Percentiles rank a stretch among this genome's conserved stretches.
These are phyloP conservation scores for Tetragonula clypearis DNA, from an alignment of 1,140 invertebrate species.

Conservation along the genomic window DNA sequence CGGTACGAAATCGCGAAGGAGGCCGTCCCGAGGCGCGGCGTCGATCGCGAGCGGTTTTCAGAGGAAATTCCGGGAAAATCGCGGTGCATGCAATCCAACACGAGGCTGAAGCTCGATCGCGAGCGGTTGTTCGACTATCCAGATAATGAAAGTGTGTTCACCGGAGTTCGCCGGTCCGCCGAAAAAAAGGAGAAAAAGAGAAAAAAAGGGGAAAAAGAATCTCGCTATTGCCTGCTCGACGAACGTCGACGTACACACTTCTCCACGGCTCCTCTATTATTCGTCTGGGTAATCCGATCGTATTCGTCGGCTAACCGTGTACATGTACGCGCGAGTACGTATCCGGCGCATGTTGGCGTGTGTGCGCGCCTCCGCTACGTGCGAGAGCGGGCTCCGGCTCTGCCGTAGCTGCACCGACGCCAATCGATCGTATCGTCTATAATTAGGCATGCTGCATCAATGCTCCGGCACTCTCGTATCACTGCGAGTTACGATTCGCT, in stretches of 20 bases:
- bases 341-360: too few species aligned
- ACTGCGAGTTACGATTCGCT: slow-evolving; percentile 14
- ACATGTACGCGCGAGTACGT: background rate
- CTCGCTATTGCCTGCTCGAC: background rate
- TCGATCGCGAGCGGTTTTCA: background rate
- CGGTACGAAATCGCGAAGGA: background rate
- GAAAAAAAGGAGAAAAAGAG: slow-evolving; percentile 14
- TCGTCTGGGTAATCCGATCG: slow-evolving; percentile 16
- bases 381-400: background rate
- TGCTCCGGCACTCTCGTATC: slow-evolving; percentile 41
- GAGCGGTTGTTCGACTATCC: background rate
- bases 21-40: background rate
- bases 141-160: slow-evolving; percentile 31
- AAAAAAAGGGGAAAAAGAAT: background rate
- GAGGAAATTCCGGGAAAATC: background rate
- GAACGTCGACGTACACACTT: slow-evolving; percentile 11
- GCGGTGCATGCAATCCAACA: background rate
- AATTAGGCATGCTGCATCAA: slow-evolving; percentile 51
- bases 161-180: background rate
- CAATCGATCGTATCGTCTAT: slow-evolving; percentile 53
- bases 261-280: slow-evolving; percentile 4
- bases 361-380: background rate
- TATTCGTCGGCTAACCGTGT: background rate
- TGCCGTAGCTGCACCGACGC: slow-evolving; percentile 21
- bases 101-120: background rate